Evolutionary conservation across 2,888 invertebrate genomes (phyloP).

Genomic region (Aproaerema taeniolella): DNA sequence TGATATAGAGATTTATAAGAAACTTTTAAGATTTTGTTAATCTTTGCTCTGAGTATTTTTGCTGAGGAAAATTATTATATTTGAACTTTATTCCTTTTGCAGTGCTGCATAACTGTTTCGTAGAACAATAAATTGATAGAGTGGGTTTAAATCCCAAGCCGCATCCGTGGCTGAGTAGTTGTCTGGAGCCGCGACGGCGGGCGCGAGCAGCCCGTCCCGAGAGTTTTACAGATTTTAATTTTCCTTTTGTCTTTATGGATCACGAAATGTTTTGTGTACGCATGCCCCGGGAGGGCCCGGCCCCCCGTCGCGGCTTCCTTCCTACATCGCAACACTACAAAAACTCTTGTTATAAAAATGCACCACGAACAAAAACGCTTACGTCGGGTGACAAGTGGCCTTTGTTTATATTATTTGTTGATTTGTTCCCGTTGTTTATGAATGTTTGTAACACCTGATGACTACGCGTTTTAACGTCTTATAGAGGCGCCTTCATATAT

Average conservation of each 20-base stretch:
- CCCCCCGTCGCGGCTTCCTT: constrained; percentile 72
- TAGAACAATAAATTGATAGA: no score
- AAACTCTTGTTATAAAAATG: constrained; percentile 71
- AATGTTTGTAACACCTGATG: constrained; percentile 62
- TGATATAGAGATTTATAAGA: no score
- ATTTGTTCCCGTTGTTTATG: constrained; percentile 65
- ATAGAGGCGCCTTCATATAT: no score
- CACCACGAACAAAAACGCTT: constrained; percentile 67
- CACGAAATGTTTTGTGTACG: constrained; percentile 75
- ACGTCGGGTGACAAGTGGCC: constrained; percentile 72
- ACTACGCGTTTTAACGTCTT: constrained; percentile 39
- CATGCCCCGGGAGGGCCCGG: constrained; percentile 63
- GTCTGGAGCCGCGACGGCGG: background rate
- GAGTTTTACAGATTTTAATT: constrained; percentile 68
- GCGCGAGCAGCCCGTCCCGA: constrained; percentile 39
- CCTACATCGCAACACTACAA: constrained; percentile 70
- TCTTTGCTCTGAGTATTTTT: no score
- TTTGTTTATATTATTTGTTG: constrained; percentile 73
- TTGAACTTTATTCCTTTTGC: no score
- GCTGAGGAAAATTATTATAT: no score
- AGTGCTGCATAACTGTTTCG: no score
- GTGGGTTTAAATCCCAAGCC: no score
- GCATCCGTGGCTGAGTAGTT: no score
- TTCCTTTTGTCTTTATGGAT: constrained; percentile 76
- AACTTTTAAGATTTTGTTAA: no score